Base-by-base conservation (phyloP, 2,797 vertebrate genomes). In the Acanthornis magna region DNA sequence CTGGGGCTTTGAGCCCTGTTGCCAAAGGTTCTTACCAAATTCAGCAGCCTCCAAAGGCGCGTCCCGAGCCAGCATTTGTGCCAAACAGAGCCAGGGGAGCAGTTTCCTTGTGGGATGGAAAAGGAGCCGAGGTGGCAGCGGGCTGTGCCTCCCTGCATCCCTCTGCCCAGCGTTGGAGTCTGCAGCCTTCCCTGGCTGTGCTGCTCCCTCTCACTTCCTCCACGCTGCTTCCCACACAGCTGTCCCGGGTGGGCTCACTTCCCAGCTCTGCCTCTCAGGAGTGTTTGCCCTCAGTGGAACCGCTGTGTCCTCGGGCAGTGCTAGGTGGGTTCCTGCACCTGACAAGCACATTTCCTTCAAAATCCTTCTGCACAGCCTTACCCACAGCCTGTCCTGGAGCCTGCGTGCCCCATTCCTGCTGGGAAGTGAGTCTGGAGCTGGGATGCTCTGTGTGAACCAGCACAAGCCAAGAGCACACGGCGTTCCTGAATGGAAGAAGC, bases 21-120 rank as follows among this genome's bases (percentile, higher is more conserved):
- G 96, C 91, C 94, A 88, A 81, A 93, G 34, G 16, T 82, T 85
- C 72, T 76, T 25, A 67, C 71, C 86, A 79, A 87, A 71, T 32
- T 45, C 70, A 11, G 5, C 18, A 74, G 74, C 77, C 71, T 77
- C 74, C 78, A 16, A 23, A 85, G 88, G 78, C 15, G 5, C 54
- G 63, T 87, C 84, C 92, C 50, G 80, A 89, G 88, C 61, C 88
- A 57, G 67, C 3, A 0, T 51, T 75, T 25, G 88, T 88, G 89
- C 96, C 93, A 89, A 62, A 58, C 14, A 2, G 68, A 89, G 92
- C 78, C 30, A 2, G 68, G 57, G 72, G 26, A 60, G 25, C 20
- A 7, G 38, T 42, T 73, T 42, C 63, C 42, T 15, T 29, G 25
- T 26, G 16, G 13, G 42, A n/a, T 12, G 22, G 38, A 8, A 30